Evolutionary conservation across 2,888 invertebrate genomes (phyloP).

Genomic region (Polydrusus cervinus): DNA sequence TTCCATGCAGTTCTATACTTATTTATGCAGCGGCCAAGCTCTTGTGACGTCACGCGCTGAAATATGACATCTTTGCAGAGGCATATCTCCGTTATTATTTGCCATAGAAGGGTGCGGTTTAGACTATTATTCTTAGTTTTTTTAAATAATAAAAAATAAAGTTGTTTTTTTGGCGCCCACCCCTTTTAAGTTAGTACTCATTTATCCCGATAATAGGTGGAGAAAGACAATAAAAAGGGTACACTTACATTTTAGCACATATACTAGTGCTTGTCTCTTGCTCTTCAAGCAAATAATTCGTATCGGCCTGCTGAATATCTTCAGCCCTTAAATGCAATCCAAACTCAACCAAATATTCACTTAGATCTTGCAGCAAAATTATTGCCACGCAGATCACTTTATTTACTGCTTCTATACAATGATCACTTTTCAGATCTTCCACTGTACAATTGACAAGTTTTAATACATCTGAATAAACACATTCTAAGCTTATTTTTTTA

Average conservation of each 20-base stretch:
- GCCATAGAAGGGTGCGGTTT: too few species aligned
- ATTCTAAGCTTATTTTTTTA: conserved; percentile 54
- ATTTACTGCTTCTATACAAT: conserved; percentile 55
- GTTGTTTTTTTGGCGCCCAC: too few species aligned
- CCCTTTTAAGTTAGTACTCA: too few species aligned
- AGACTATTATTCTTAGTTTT: too few species aligned
- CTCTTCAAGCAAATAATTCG: conserved; percentile 57
- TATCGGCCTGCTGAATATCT: conserved; percentile 61
- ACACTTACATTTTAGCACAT: conserved; percentile 24
- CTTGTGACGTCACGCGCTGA: too few species aligned
- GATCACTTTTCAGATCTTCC: conserved; percentile 56
- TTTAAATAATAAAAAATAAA: too few species aligned
- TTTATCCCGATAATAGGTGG: too few species aligned
- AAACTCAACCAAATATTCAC: conserved; percentile 59
- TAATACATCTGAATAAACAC: conserved; percentile 59
- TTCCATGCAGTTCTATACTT: too few species aligned
- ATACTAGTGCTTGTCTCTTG: neutral
- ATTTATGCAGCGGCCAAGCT: too few species aligned
- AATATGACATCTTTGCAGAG: too few species aligned
- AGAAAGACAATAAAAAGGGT: conserved; percentile 13
- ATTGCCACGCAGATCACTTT: conserved; percentile 60
- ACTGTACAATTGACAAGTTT: conserved; percentile 56
- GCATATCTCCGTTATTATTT: too few species aligned
- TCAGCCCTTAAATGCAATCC: conserved; percentile 59
- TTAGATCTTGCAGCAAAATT: conserved; percentile 60